These are phyloP conservation scores for Emberiza fucata DNA, from an alignment of 2,113 vertebrate genomes.

Conservation along the genomic window DNA sequence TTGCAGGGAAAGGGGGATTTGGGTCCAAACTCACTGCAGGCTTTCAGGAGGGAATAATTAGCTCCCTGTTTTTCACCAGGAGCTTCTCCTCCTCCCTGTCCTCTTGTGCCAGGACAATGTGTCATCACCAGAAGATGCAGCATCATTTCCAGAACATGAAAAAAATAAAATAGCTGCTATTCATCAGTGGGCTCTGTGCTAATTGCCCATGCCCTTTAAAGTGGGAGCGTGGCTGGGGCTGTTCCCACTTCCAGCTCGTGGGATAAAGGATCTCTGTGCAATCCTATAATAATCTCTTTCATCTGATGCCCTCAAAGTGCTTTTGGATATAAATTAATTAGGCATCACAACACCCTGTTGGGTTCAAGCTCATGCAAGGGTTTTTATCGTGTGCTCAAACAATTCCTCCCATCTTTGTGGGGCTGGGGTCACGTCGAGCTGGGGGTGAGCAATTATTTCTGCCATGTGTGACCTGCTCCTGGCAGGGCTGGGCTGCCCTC, in stretches of 20 bases:
- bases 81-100: neutral
- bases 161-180: neutral
- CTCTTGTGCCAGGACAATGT: conserved; percentile 1
- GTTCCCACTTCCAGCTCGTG: neutral
- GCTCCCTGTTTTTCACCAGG: neutral
- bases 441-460: neutral
- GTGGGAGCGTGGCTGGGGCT: neutral
- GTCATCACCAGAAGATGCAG: neutral
- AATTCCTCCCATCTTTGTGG: neutral
- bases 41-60: neutral
- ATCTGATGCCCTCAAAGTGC: neutral
- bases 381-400: neutral
- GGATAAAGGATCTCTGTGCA: conserved; percentile 21
- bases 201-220: neutral
- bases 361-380: neutral
- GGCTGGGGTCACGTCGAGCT: accelerated
- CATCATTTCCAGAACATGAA: conserved; percentile 7
- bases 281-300: neutral
- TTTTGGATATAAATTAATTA: conserved; percentile 52
- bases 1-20: neutral
- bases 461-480: neutral
- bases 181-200: neutral
- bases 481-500: neutral
- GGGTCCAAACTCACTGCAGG: neutral
- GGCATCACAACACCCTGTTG: neutral